A percentile compares a stretch with the other conserved stretches of the same genome.
phyloP scores from a whole-genome alignment of 2,797 vertebrate genomes.

The Gymnopithys bicolor region DNA sequence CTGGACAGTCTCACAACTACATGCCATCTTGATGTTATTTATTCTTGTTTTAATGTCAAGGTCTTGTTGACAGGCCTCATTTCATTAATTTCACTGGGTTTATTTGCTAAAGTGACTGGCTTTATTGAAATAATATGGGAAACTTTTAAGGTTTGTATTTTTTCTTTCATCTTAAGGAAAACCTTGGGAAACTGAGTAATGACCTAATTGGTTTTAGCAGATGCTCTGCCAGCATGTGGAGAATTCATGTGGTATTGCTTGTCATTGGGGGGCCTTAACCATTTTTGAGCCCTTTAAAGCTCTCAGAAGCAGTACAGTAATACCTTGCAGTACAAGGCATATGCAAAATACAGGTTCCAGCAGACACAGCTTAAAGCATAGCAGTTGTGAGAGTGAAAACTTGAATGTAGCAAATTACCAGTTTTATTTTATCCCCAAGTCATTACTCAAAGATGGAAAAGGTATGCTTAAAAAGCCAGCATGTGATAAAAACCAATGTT shows the following conservation, averaged over 20 bases:
- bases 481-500: neutral
- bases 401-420: neutral
- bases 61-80: neutral
- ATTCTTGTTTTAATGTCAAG: neutral
- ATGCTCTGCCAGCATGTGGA: slow-evolving; percentile 23
- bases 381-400: neutral
- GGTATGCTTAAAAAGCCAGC: neutral
- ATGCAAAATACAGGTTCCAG: slow-evolving; percentile 3
- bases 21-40: neutral
- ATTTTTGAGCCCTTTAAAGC: neutral
- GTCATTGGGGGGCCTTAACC: neutral
- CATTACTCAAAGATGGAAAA: slow-evolving; percentile 41
- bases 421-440: slow-evolving; percentile 34
- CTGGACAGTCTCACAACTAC: neutral
- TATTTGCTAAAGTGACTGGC: neutral
- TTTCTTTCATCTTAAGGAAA: neutral
- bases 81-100: neutral
- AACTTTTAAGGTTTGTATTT: neutral
- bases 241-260: neutral
- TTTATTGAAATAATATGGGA: neutral
- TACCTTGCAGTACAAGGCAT: neutral
- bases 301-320: neutral
- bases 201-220: slow-evolving; percentile 36
- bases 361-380: neutral
- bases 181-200: slow-evolving; percentile 23